Percentiles rank a stretch among this genome's conserved stretches.
Conservation (phyloP, 2,888 invertebrate species). For the Empis stercorea region DNA sequence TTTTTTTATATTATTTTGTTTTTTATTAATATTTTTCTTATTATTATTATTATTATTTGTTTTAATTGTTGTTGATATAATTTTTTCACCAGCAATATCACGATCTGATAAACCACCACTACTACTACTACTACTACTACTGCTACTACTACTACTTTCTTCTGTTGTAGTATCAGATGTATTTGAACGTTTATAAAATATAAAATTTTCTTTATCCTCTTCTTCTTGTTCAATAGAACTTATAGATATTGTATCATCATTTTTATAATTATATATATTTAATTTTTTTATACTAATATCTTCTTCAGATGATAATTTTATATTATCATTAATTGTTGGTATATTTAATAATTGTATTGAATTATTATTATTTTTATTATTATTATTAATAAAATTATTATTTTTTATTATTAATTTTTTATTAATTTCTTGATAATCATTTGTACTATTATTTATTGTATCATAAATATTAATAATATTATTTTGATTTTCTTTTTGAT, state of each 20-base stretch:
- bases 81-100: neutral
- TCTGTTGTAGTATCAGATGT: neutral
- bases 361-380: neutral
- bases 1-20: constrained; percentile 2
- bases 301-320: neutral
- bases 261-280: neutral
- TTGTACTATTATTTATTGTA: neutral
- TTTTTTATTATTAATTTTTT: too few relatives aligned
- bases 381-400: too few relatives aligned
- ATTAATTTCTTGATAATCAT: too few relatives aligned
- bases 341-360: neutral
- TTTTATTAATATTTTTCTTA: constrained; percentile 7
- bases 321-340: neutral
- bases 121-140: neutral
- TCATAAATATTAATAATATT: neutral
- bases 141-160: neutral
- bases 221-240: constrained; percentile 12
- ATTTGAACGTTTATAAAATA: constrained; percentile 16
- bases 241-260: neutral
- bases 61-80: constrained; percentile 5
- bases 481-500: neutral
- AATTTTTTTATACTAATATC: neutral
- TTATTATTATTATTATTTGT: constrained; percentile 9
- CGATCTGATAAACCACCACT: constrained; percentile 8
- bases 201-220: constrained; percentile 28